phyloP scores from a whole-genome alignment of 2,888 invertebrate genomes.

The Harpalus rufipes region DNA sequence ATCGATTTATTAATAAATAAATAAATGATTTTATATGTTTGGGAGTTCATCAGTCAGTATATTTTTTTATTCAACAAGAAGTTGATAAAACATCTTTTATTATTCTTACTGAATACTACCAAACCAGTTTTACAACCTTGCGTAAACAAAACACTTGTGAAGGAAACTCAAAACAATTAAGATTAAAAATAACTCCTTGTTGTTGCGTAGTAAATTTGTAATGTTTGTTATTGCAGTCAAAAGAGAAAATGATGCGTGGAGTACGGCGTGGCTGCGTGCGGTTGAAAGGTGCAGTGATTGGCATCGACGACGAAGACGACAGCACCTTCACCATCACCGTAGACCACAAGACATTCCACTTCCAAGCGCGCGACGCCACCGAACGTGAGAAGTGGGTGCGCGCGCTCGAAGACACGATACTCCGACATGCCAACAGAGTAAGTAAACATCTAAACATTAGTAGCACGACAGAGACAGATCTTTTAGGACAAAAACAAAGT shows the following conservation, averaged over 20 bases:
- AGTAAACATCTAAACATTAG: conserved; percentile 68
- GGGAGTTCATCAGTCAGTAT: no score
- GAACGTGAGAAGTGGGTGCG: conserved; percentile 98
- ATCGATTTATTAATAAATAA: no score
- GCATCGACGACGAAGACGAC: conserved; percentile 99
- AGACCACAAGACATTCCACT: conserved; percentile 99
- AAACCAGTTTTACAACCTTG: no score
- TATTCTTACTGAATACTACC: no score
- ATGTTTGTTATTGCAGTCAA: conserved; percentile 84
- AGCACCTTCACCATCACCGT: conserved; percentile 99
- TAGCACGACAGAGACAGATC: background rate
- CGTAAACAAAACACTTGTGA: no score
- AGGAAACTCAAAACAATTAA: no score
- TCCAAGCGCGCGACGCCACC: conserved; percentile 96
- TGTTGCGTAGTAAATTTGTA: background rate
- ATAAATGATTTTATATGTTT: no score
- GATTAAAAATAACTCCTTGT: background rate
- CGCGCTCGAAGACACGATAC: conserved; percentile 95
- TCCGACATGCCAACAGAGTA: conserved; percentile 87
- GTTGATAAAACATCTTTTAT: no score
- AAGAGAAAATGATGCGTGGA: conserved; percentile 99
- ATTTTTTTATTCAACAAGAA: no score
- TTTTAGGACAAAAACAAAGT: no score
- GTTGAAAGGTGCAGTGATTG: conserved; percentile 97
- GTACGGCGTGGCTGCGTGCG: conserved; percentile 97